Conservation (phyloP, 2,888 invertebrate genomes). For the Eupithecia tripunctaria region DNA sequence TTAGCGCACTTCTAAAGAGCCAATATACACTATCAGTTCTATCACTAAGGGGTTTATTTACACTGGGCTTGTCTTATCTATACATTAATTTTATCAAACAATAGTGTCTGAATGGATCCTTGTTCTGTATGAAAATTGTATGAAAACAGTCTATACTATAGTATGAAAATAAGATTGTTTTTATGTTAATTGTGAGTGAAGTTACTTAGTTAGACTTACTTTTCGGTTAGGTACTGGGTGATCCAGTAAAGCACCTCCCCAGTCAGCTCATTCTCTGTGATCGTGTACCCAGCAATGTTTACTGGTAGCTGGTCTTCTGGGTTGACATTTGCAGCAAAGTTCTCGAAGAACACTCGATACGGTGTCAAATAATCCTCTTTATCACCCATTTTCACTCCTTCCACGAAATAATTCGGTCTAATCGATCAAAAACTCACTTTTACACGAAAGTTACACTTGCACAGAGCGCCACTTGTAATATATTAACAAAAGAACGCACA, state of each 20-base stretch:
- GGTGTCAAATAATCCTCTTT: constrained; percentile 88
- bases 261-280: constrained; percentile 87
- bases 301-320: constrained; percentile 90
- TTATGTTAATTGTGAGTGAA: background rate
- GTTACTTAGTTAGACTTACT: constrained; percentile 82
- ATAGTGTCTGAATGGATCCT: constrained; percentile 33
- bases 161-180: background rate
- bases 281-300: constrained; percentile 87
- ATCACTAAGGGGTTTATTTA: constrained; percentile 27
- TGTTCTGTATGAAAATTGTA: constrained; percentile 2
- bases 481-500: constrained; percentile 38
- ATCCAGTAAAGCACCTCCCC: constrained; percentile 91
- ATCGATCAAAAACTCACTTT: constrained; percentile 57
- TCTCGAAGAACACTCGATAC: constrained; percentile 89
- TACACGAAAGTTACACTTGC: constrained; percentile 41
- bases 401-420: constrained; percentile 51
- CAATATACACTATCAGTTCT: constrained; percentile 27
- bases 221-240: constrained; percentile 89
- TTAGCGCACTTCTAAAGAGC: constrained; percentile 4
- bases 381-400: constrained; percentile 74
- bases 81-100: constrained; percentile 41
- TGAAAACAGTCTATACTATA: background rate
- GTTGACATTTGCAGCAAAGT: constrained; percentile 87
- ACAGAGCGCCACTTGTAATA: constrained; percentile 44
- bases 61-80: constrained; percentile 47